Evolutionary conservation across 2,888 invertebrate species (phyloP), one percentile per base, ranked within the genome.

Genomic region (Eristalis tenax): DNA sequence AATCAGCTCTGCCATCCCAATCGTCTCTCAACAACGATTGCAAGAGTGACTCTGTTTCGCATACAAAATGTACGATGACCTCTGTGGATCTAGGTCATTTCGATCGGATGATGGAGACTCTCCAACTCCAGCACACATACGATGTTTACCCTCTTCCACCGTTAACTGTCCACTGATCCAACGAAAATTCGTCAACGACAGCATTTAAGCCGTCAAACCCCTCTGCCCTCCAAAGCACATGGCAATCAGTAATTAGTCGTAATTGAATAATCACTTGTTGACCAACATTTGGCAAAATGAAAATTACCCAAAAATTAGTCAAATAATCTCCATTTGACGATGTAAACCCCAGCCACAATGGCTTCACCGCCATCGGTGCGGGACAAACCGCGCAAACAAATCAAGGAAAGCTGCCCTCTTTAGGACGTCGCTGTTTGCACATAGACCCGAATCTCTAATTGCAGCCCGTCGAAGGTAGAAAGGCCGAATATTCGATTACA

Each of bases 361-460:
- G 8, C 18, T n/a, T 22, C 50, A 10, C 18, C 18, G 8, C 18
- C 18, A 5, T 26, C 38, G 15, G 23, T 15, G 57, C 65, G 6
- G 8, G 22, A 22, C n/a, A 10, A 18, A 18, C 26, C 40, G 56
- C 40, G 56, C 13, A n/a, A 40, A 26, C 18, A 8, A n/a, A 56
- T 50, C 50, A 18, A 50, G 50, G 50, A 50, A 50, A 50, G 50
- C 50, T 50, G 50, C 50, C 50, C 50, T 50, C 50, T 50, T 50
- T 50, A 50, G 18, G 50, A 50, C 50, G 38, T 8, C 1, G 50
- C 18, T 50, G 40, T 70, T 64, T 57, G 40, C 28, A 57, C 70
- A 78, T 28, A 70, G 64, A 22, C 56, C 38, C n/a, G 65, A 65
- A 57, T 65, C 57, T n/a, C 65, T 65, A 65, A 78, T 71, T 78